Evolutionary conservation across 2,113 vertebrate genomes (phyloP).

Genomic region (Barnardius zonarius): DNA sequence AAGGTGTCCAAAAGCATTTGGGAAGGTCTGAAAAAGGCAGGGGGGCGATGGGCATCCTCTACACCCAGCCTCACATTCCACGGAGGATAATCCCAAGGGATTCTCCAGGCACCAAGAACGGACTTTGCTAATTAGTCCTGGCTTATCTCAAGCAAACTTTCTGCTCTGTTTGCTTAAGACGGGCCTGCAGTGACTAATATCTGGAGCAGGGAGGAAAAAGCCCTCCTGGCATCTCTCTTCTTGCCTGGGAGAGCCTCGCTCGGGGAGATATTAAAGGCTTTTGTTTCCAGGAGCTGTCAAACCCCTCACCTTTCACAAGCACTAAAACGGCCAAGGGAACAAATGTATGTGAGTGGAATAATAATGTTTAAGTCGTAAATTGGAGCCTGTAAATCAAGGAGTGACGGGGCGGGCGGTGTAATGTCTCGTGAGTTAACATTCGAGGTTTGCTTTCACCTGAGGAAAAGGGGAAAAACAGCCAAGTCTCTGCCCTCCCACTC

Average conservation of each 20-base stretch:
- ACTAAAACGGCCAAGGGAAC: constrained; percentile 39
- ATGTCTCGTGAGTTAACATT: constrained; percentile 28
- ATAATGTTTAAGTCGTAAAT: constrained; percentile 54
- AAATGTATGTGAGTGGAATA: constrained; percentile 27
- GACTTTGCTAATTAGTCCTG: neutral
- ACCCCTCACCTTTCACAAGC: constrained; percentile 69
- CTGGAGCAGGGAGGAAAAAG: constrained; percentile 1
- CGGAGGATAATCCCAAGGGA: neutral
- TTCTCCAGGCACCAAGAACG: neutral
- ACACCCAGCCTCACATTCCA: neutral
- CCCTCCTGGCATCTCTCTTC: neutral
- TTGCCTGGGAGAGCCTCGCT: constrained; percentile 25
- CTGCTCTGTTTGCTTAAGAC: neutral
- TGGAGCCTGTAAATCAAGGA: constrained; percentile 52
- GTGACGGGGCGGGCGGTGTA: neutral
- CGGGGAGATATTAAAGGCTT: constrained; percentile 17
- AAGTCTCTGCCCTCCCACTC: constrained; percentile 16
- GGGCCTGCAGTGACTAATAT: neutral
- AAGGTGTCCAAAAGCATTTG: neutral
- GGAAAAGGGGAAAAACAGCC: neutral
- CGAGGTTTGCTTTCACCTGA: constrained; percentile 59
- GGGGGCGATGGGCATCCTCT: neutral
- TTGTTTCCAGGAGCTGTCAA: constrained; percentile 69
- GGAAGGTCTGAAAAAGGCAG: accelerated
- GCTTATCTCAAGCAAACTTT: neutral